A percentile compares a stretch with the other conserved stretches of the same genome.
Conservation (phyloP, 2,113 vertebrate genomes). For the Gavialis gangeticus region DNA sequence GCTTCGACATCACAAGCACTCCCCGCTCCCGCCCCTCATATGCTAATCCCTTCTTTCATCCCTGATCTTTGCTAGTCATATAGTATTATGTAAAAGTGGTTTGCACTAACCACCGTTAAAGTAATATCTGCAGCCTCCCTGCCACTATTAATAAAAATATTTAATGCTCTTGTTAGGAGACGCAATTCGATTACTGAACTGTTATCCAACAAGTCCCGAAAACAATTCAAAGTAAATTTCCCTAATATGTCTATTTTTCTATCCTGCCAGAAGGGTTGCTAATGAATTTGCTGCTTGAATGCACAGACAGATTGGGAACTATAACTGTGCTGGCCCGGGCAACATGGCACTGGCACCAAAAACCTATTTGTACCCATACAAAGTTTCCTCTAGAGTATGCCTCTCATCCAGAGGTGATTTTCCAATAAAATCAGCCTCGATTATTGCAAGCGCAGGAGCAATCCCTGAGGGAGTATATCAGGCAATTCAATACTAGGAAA, state of each 20-base stretch:
- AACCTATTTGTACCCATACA: conserved; percentile 77
- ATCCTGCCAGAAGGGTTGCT: conserved; percentile 77
- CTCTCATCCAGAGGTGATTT: conserved; percentile 80
- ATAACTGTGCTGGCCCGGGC: conserved; percentile 68
- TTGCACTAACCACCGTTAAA: conserved; percentile 40
- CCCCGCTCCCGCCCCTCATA: not conserved
- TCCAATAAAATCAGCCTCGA: conserved; percentile 82
- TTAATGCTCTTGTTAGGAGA: conserved; percentile 68
- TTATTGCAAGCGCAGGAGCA: conserved; percentile 77
- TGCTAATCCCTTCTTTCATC: conserved; percentile 29
- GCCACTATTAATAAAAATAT: conserved; percentile 71
- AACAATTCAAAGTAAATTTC: conserved; percentile 80
- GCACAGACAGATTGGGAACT: conserved; percentile 83
- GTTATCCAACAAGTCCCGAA: conserved; percentile 75
- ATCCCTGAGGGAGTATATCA: conserved; percentile 75
- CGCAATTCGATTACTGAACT: conserved; percentile 74
- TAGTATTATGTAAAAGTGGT: conserved; percentile 33
- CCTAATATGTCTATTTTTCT: conserved; percentile 79
- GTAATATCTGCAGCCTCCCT: conserved; percentile 50
- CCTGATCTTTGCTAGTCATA: conserved; percentile 6
- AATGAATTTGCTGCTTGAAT: conserved; percentile 87
- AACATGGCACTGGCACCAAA: conserved; percentile 76
- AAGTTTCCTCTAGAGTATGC: conserved; percentile 80
- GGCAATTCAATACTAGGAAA: conserved; percentile 78
- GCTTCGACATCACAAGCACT: conserved; percentile 3